Evolutionary conservation across 1,140 invertebrate species (phyloP).

Genomic region (Gerris buenoi): DNA sequence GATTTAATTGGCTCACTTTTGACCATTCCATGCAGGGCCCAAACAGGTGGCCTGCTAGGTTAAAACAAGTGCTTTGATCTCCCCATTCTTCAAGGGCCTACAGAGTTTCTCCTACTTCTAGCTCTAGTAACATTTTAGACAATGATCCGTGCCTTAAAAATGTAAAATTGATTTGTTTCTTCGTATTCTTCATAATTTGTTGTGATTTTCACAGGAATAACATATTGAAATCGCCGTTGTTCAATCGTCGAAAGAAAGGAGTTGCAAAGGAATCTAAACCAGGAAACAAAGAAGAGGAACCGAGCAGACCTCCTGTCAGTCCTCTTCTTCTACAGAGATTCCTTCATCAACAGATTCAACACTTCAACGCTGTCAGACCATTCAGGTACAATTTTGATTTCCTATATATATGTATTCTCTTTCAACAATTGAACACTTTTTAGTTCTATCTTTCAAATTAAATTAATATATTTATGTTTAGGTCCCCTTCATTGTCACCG

Average conservation of each 20-base stretch:
- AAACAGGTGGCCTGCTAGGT: too few relatives aligned
- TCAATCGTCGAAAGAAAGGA: constrained; percentile 9
- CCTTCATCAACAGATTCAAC: constrained; percentile 44
- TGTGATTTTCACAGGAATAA: constrained; percentile 9
- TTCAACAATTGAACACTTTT: neutral
- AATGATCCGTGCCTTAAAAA: too few relatives aligned
- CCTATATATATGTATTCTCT: neutral
- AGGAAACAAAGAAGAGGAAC: neutral
- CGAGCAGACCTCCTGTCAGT: constrained; percentile 24
- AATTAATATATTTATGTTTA: too few relatives aligned
- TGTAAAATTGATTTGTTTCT: too few relatives aligned
- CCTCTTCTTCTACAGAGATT: constrained; percentile 45
- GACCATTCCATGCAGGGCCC: too few relatives aligned
- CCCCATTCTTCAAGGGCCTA: too few relatives aligned
- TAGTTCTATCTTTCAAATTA: neutral
- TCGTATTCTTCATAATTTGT: too few relatives aligned
- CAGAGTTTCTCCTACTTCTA: too few relatives aligned
- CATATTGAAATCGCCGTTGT: constrained; percentile 13
- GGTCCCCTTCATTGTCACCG: neutral
- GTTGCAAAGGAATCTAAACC: neutral
- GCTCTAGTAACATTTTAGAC: too few relatives aligned
- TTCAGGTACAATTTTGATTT: neutral
- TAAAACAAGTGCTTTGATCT: too few relatives aligned
- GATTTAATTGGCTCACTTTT: too few relatives aligned
- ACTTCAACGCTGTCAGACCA: constrained; percentile 6